A percentile compares a stretch with the other conserved stretches of the same genome.
These are phyloP conservation scores for Apamea epomidion DNA, from an alignment of 2,888 invertebrate genomes.

Conservation along the genomic window DNA sequence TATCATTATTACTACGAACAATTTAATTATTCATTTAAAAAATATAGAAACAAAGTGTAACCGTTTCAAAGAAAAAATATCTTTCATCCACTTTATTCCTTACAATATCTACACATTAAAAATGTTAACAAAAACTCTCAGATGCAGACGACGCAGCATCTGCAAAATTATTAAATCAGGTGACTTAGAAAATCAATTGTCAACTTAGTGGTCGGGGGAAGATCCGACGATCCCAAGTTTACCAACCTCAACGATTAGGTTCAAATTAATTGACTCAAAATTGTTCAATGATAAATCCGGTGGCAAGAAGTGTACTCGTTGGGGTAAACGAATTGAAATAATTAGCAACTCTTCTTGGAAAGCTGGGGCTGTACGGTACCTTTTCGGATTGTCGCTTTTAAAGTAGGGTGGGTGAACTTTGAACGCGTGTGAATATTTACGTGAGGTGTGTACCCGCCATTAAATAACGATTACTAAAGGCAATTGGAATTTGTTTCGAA, in stretches of 20 bases:
- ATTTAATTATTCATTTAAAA: not conserved
- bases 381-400: conserved; percentile 30
- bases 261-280: conserved; percentile 54
- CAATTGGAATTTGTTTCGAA: conserved; percentile 35
- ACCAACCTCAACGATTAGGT: conserved; percentile 38
- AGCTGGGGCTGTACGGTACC: conserved; percentile 10
- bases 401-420: conserved; percentile 39
- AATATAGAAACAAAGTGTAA: not conserved
- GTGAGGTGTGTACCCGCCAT: conserved; percentile 32
- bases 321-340: conserved; percentile 43
- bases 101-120: not conserved
- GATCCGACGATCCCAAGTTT: conserved; percentile 14
- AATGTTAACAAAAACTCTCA: not conserved
- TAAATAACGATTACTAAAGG: conserved; percentile 51
- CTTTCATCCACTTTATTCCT: not conserved
- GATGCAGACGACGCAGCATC: not conserved
- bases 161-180: conserved; percentile 31
- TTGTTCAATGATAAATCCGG: conserved; percentile 44
- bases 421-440: conserved; percentile 43
- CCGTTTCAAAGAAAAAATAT: not conserved
- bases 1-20: not conserved
- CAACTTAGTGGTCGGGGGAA: conserved; percentile 13
- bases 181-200: conserved; percentile 40
- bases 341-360: conserved; percentile 40
- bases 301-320: conserved; percentile 36